phyloP scores from a whole-genome alignment of 2,113 vertebrate species.

The Chlamydotis undulata region DNA sequence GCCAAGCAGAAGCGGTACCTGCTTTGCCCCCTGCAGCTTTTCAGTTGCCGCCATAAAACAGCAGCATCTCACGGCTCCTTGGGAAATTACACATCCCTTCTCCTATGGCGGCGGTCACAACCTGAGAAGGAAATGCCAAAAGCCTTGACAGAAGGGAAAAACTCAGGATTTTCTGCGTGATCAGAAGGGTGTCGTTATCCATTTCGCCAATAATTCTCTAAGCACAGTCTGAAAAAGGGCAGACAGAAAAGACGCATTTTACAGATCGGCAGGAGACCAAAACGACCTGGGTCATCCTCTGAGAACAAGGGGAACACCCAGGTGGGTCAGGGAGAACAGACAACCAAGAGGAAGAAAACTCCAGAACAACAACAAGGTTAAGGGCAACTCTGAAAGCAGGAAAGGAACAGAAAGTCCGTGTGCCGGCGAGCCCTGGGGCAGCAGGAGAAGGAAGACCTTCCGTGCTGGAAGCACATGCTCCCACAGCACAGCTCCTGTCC shows the following conservation, averaged over 20 bases:
- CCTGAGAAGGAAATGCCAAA: neutral
- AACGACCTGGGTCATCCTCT: accelerated
- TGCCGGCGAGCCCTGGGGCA: accelerated
- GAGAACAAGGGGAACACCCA: neutral
- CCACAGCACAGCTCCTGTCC: neutral
- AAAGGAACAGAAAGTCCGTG: neutral
- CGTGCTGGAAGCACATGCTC: neutral
- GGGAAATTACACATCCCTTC: neutral
- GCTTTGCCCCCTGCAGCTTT: neutral
- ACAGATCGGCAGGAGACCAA: neutral
- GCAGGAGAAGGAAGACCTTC: neutral
- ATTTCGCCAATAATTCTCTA: neutral
- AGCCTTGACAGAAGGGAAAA: neutral
- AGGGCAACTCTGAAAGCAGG: neutral
- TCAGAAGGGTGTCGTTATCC: neutral
- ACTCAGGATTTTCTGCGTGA: neutral
- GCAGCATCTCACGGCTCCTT: neutral
- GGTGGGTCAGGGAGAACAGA: neutral
- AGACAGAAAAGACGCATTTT: neutral
- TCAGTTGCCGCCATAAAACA: neutral
- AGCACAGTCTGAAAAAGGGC: neutral
- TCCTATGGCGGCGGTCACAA: neutral
- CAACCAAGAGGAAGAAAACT: neutral
- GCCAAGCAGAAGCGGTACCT: accelerated
- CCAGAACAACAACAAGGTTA: neutral